Percentiles rank a stretch among this genome's conserved stretches.
Conservation (phyloP, 2,888 invertebrate species). For the Sesia apiformis region DNA sequence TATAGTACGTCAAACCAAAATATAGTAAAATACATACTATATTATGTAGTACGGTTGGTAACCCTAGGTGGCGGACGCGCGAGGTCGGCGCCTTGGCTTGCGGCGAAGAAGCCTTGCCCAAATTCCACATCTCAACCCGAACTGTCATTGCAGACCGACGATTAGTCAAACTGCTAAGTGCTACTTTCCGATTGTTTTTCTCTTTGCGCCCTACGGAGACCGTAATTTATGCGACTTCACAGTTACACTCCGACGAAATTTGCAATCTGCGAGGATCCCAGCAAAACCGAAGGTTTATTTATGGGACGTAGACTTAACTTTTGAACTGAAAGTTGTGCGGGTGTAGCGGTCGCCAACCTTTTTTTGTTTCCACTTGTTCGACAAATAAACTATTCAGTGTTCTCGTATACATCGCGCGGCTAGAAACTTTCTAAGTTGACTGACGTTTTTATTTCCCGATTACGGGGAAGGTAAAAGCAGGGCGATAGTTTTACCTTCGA, state of each 20-base stretch:
- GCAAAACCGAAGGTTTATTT: conserved; percentile 73
- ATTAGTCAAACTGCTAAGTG: conserved; percentile 71
- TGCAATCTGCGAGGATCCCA: conserved; percentile 64
- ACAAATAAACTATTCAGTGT: conserved; percentile 7
- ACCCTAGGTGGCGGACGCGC: background rate
- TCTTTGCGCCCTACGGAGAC: conserved; percentile 55
- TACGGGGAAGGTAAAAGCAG: too few relatives aligned
- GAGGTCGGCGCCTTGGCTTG: conserved; percentile 28
- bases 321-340: conserved; percentile 58
- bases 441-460: background rate
- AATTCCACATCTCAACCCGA: conserved; percentile 34
- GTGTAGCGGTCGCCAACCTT: conserved; percentile 49
- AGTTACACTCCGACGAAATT: conserved; percentile 63
- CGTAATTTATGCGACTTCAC: conserved; percentile 73
- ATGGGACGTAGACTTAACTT: conserved; percentile 63
- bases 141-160: conserved; percentile 62
- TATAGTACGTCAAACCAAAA: too few relatives aligned
- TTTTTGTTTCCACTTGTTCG: conserved; percentile 25
- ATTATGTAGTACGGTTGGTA: too few relatives aligned
- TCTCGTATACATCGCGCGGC: conserved; percentile 5
- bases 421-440: background rate
- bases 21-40: too few relatives aligned
- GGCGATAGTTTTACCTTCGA: too few relatives aligned
- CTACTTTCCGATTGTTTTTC: conserved; percentile 70
- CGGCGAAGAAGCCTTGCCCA: conserved; percentile 27